A percentile compares a stretch with the other conserved stretches of the same genome.
These are phyloP conservation scores for Poecilia velifera DNA, from an alignment of 2,797 vertebrate species.

Conservation along the genomic window DNA sequence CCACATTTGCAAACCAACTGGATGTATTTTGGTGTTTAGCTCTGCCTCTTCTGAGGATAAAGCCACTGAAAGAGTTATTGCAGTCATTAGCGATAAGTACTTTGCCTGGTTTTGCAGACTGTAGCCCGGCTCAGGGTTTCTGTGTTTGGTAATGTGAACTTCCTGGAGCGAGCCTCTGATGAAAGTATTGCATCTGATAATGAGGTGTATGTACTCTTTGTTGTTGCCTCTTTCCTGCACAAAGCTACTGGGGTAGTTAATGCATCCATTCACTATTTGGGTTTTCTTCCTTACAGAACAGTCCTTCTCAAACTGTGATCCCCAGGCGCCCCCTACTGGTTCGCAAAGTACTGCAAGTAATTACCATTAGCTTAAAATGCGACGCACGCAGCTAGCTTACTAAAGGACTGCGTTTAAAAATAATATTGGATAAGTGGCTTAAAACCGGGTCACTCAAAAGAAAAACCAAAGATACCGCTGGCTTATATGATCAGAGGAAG, in stretches of 20 bases:
- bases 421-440: too few relatives aligned
- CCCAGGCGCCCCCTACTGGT: background rate
- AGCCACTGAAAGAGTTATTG: background rate
- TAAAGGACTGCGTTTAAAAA: too few relatives aligned
- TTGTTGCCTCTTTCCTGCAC: background rate
- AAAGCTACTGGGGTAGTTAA: background rate
- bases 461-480: too few relatives aligned
- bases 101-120: background rate
- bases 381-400: too few relatives aligned
- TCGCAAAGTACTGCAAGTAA: too few relatives aligned
- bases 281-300: background rate
- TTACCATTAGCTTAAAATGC: too few relatives aligned
- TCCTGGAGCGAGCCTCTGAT: background rate
- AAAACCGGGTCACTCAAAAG: background rate
- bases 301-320: too few relatives aligned
- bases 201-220: background rate
- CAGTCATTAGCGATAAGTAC: background rate
- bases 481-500: too few relatives aligned
- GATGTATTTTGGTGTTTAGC: background rate
- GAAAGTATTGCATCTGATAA: background rate
- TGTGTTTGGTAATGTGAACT: background rate
- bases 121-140: background rate
- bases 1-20: background rate
- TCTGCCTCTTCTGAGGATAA: constrained; percentile 1
- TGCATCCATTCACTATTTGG: background rate